Percentiles rank a stretch among this genome's conserved stretches.
Evolutionary conservation across 1,140 invertebrate genomes (phyloP).

Genomic region (Drosophila guanche): DNA sequence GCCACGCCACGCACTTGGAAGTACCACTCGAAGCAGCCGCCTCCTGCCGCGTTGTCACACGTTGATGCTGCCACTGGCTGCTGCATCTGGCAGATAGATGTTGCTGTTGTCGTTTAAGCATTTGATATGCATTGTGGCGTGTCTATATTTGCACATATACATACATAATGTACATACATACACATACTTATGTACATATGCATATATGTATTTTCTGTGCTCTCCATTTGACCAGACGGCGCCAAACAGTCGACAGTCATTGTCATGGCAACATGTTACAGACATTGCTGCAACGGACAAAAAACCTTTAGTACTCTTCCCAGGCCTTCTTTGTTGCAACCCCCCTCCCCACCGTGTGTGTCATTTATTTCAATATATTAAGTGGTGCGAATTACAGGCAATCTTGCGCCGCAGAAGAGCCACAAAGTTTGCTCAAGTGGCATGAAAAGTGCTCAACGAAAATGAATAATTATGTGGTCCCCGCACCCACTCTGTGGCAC

Average conservation of each 20-base stretch:
- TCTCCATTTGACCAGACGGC: conserved; percentile 47
- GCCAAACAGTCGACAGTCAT: conserved; percentile 68
- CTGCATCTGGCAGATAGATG: conserved; percentile 26
- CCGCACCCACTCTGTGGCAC: conserved; percentile 18
- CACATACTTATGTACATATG: conserved; percentile 1
- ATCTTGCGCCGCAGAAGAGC: background rate
- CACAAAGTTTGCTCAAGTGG: conserved; percentile 65
- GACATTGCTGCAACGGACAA: conserved; percentile 42
- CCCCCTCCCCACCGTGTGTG: conserved; percentile 52
- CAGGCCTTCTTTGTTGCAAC: background rate
- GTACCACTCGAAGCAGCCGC: background rate
- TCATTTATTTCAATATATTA: conserved; percentile 79
- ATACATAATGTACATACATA: conserved; percentile 12
- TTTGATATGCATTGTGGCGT: conserved; percentile 75
- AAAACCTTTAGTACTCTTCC: conserved; percentile 15
- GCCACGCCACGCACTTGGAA: background rate
- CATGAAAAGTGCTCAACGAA: conserved; percentile 48
- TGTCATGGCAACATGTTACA: conserved; percentile 79
- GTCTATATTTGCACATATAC: conserved; percentile 19
- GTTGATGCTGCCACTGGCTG: conserved; percentile 32
- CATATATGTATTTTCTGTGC: conserved; percentile 14
- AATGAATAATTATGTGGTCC: conserved; percentile 72
- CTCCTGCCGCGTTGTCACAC: conserved; percentile 43
- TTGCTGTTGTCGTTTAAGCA: conserved; percentile 76
- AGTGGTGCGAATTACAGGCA: conserved; percentile 65